These are phyloP conservation scores for Apis florea DNA, from an alignment of 1,140 invertebrate genomes.

Conservation along the genomic window DNA sequence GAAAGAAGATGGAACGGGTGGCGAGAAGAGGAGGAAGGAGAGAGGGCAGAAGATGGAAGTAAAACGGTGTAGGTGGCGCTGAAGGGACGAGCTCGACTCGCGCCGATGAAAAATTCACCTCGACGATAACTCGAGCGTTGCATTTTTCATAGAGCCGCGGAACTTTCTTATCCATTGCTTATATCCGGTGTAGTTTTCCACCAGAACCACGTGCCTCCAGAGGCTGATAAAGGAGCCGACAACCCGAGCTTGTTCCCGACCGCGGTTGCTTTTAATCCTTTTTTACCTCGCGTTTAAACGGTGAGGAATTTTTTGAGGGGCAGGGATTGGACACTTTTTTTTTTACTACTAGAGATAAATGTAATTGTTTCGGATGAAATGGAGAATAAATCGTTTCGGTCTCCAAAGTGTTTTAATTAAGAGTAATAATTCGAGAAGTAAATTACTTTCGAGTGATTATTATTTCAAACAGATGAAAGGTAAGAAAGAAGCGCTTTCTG, in stretches of 20 bases:
- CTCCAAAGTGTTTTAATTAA: too few relatives aligned
- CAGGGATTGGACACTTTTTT: too few relatives aligned
- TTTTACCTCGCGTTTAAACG: slow-evolving; percentile 26
- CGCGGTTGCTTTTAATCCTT: too few relatives aligned
- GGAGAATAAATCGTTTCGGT: too few relatives aligned
- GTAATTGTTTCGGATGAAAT: too few relatives aligned
- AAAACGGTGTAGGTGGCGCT: background rate
- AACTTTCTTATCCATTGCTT: slow-evolving; percentile 78
- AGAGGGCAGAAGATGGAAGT: background rate
- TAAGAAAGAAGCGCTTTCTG: too few relatives aligned
- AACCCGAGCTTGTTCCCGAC: slow-evolving; percentile 26
- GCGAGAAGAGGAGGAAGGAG: background rate
- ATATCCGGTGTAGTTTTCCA: slow-evolving; percentile 76
- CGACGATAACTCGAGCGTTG: slow-evolving; percentile 76
- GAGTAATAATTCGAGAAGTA: too few relatives aligned
- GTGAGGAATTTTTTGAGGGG: too few relatives aligned
- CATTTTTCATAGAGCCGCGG: slow-evolving; percentile 77
- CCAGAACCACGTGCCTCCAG: slow-evolving; percentile 66
- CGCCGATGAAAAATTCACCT: slow-evolving; percentile 78
- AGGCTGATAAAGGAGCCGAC: slow-evolving; percentile 71
- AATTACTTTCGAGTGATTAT: too few relatives aligned
- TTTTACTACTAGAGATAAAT: too few relatives aligned
- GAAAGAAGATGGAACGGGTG: background rate
- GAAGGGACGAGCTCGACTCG: slow-evolving; percentile 49
- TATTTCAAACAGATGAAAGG: too few relatives aligned